Conservation (phyloP, 1,140 invertebrate species). For the roundworm (Caenorhabditis elegans) region WBcel235 BX284602.5:8201001-8201500, state of each 20-base stretch:
- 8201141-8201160: background rate
- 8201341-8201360: background rate
- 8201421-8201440: background rate
- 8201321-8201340: background rate
- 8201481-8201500: too few species aligned
- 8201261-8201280: background rate
- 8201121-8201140: conserved; percentile 8
- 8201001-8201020: too few species aligned
- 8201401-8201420: background rate
- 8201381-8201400: too few species aligned
- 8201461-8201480: too few species aligned
- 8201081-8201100: background rate
- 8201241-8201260: background rate
- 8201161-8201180: conserved; percentile 3
- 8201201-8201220: conserved; percentile 36
- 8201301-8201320: conserved; percentile 38
- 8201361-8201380: too few species aligned
- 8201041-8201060: background rate
- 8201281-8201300: background rate
- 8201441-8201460: background rate
- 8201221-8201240: background rate
- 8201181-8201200: background rate
- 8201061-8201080: background rate
- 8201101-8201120: background rate
- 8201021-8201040: background rate